Conservation (phyloP, 2,113 vertebrate genomes). For the Hyperopisus bebe region DNA sequence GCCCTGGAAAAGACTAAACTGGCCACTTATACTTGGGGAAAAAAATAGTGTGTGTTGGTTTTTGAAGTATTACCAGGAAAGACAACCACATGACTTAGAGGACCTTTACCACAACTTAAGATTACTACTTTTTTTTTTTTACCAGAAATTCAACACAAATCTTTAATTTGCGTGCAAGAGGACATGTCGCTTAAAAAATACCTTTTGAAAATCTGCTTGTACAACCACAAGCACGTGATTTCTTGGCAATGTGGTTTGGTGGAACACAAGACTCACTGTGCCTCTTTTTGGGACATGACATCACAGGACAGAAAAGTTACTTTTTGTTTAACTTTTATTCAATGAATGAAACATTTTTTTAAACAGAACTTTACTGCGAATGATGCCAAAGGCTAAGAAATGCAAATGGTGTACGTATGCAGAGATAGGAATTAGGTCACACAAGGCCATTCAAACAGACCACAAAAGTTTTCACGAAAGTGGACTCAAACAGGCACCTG, state of each 20-base stretch:
- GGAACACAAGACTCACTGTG: not conserved
- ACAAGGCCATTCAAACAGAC: not conserved
- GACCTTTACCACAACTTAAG: not conserved
- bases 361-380: not conserved
- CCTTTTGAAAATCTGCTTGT: constrained; percentile 14
- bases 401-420: not conserved
- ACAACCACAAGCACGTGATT: not conserved
- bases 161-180: constrained; percentile 16
- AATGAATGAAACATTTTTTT: not conserved
- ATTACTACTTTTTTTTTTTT: not conserved
- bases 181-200: constrained; percentile 17
- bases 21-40: not conserved
- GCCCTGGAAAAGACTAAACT: not conserved
- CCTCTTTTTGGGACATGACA: constrained; percentile 1
- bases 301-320: not conserved
- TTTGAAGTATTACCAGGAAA: not conserved
- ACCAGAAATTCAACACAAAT: not conserved
- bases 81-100: not conserved
- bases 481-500: not conserved
- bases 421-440: not conserved
- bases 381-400: not conserved
- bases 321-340: not conserved
- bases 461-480: not conserved
- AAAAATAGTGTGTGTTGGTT: not conserved
- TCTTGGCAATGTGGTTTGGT: not conserved